Percentiles rank a stretch among this genome's conserved stretches.
These are phyloP conservation scores for Siderastrea radians DNA, from an alignment of 92 coral and sea anemone genomes.

Conservation along the genomic window DNA sequence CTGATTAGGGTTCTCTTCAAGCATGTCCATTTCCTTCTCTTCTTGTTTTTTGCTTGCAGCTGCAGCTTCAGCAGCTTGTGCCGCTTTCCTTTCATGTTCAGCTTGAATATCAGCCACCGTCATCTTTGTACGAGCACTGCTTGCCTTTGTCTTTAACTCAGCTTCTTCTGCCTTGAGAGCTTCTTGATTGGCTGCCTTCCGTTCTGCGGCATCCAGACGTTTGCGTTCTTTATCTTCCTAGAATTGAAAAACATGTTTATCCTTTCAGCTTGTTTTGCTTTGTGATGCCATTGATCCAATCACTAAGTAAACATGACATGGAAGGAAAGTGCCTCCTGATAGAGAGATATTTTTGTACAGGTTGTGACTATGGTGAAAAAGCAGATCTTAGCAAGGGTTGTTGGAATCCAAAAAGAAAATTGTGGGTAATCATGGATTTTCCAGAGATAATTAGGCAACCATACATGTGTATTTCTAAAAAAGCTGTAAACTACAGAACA, in stretches of 20 bases:
- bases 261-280: background rate
- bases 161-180: conserved; percentile 87
- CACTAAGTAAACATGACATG: too few relatives aligned
- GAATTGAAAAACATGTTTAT: background rate
- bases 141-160: conserved; percentile 61
- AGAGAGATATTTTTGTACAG: too few relatives aligned
- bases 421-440: too few relatives aligned
- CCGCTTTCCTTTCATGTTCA: conserved; percentile 67
- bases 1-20: conserved; percentile 95
- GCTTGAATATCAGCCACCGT: conserved; percentile 82
- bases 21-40: conserved; percentile 58
- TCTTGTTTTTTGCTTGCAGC: conserved; percentile 46
- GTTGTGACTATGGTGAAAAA: too few relatives aligned
- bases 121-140: conserved; percentile 67
- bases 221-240: conserved; percentile 92
- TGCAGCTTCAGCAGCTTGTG: conserved; percentile 50
- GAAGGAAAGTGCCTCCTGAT: too few relatives aligned
- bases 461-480: too few relatives aligned
- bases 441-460: too few relatives aligned
- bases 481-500: too few relatives aligned
- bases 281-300: too few relatives aligned
- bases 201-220: conserved; percentile 79
- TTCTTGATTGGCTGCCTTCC: conserved; percentile 77
- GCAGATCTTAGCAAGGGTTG: too few relatives aligned
- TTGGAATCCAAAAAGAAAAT: too few relatives aligned